phyloP scores from a whole-genome alignment of 2,113 vertebrate species.

The Picathartes gymnocephalus region DNA sequence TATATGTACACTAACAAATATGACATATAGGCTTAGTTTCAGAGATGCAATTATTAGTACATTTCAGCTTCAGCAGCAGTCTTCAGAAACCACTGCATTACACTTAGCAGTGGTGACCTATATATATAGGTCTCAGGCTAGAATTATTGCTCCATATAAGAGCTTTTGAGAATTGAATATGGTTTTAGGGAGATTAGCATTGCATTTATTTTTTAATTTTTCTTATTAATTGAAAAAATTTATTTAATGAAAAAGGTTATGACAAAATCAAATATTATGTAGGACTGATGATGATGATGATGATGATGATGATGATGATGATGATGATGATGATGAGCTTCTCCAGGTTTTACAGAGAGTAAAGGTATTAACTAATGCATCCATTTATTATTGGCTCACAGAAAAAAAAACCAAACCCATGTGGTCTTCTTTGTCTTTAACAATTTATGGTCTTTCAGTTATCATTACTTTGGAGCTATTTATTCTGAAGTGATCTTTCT shows the following conservation, averaged over 20 bases:
- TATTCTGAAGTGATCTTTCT: neutral
- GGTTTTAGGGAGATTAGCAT: neutral
- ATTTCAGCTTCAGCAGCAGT: neutral
- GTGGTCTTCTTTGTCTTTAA: neutral
- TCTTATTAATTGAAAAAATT: neutral
- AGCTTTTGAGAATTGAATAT: neutral
- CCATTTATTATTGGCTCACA: neutral
- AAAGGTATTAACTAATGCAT: neutral
- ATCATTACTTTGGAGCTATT: neutral
- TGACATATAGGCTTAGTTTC: neutral
- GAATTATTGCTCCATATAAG: neutral
- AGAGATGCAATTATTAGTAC: neutral
- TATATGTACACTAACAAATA: neutral
- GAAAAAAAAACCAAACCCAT: neutral
- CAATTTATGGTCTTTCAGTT: neutral
- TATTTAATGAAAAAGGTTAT: neutral
- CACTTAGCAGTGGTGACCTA: neutral
- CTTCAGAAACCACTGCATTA: conserved; percentile 11
- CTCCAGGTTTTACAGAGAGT: neutral
- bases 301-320: neutral
- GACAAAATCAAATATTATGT: neutral
- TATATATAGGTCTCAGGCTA: neutral
- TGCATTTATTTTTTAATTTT: neutral
- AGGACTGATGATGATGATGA: neutral
- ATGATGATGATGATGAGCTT: neutral